These are phyloP conservation scores for Apogon hyalosoma DNA, from an alignment of 2,797 vertebrate species.

Conservation along the genomic window DNA sequence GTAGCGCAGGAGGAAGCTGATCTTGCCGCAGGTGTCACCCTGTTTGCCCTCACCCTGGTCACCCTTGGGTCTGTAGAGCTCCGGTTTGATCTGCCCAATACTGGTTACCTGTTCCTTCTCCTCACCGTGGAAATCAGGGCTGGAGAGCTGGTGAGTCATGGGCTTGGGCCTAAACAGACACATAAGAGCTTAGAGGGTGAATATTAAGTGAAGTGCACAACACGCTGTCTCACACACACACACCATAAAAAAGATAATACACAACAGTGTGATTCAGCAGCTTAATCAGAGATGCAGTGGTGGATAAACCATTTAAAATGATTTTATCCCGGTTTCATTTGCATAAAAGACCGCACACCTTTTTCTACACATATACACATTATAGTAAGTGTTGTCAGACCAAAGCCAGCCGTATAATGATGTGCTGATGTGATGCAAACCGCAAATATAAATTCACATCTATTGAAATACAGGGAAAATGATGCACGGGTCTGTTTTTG, in stretches of 20 bases:
- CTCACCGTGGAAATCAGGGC: slow-evolving; percentile 87
- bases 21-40: slow-evolving; percentile 88
- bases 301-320: slow-evolving; percentile 7
- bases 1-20: slow-evolving; percentile 93
- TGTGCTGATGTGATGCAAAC: slow-evolving; percentile 1
- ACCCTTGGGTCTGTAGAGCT: slow-evolving; percentile 89
- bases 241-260: background rate
- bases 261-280: slow-evolving; percentile 33
- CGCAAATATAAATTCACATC: background rate
- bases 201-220: slow-evolving; percentile 20
- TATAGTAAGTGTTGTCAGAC: slow-evolving; percentile 13
- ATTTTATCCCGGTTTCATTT: slow-evolving; percentile 20
- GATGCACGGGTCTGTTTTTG: background rate
- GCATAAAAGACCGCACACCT: slow-evolving; percentile 12
- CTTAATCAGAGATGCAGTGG: slow-evolving; percentile 29
- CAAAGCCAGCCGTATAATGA: background rate
- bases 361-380: slow-evolving; percentile 18
- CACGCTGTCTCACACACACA: slow-evolving; percentile 5
- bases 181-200: slow-evolving; percentile 47
- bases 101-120: slow-evolving; percentile 94
- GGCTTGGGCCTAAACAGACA: slow-evolving; percentile 85
- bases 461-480: background rate
- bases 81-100: slow-evolving; percentile 94
- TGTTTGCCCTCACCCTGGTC: slow-evolving; percentile 83
- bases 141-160: slow-evolving; percentile 93